Evolutionary conservation across 2,797 vertebrate species (phyloP).

Genomic region (Mormyrus hasselquistii): DNA sequence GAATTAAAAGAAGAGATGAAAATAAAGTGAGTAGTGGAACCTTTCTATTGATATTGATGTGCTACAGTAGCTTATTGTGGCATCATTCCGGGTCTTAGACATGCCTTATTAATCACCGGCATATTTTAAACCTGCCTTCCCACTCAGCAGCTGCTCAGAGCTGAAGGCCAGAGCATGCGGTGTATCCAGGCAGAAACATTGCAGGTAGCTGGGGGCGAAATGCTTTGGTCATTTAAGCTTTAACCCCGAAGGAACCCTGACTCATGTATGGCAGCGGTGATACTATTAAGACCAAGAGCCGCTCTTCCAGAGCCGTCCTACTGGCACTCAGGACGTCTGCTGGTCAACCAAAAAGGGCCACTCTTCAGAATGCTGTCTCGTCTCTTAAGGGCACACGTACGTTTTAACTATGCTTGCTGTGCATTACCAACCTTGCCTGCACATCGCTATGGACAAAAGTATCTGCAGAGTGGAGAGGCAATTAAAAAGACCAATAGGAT

Average conservation of each 20-base stretch:
- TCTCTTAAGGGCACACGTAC: background rate
- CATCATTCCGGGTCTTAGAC: background rate
- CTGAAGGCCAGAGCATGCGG: background rate
- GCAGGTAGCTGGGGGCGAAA: background rate
- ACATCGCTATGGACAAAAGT: background rate
- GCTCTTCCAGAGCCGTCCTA: background rate
- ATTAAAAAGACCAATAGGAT: background rate
- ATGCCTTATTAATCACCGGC: background rate
- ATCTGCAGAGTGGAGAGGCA: background rate
- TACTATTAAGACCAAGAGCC: background rate
- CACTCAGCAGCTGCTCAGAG: background rate
- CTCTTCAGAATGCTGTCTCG: background rate
- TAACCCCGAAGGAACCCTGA: background rate
- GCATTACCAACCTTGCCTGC: background rate
- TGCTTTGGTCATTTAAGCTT: background rate
- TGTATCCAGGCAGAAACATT: background rate
- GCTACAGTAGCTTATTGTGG: background rate
- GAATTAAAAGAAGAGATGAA: background rate
- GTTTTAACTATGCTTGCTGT: background rate
- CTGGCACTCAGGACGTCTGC: background rate
- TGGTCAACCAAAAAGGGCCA: background rate
- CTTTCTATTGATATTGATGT: background rate
- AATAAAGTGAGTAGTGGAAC: background rate
- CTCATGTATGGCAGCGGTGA: background rate
- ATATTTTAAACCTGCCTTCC: background rate